Conservation (phyloP, 1,140 invertebrate species). For the Thalassaphorura encarpata region DNA sequence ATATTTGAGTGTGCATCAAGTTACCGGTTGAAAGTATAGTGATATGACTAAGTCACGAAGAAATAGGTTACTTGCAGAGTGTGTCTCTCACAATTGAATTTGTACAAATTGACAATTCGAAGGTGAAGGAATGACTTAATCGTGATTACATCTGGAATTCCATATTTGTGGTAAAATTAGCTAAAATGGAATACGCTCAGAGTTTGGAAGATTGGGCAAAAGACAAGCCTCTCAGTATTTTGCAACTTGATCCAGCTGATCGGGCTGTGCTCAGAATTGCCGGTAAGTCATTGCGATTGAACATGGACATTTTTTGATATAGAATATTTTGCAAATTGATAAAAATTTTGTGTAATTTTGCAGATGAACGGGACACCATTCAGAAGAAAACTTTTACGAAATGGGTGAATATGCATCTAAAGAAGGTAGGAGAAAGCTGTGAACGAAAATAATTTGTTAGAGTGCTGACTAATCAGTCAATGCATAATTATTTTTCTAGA, state of each 20-base stretch:
- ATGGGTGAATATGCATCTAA: constrained; percentile 99
- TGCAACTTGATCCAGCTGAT: constrained; percentile 88
- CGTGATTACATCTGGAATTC: no score
- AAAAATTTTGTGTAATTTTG: constrained; percentile 40
- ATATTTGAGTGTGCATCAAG: no score
- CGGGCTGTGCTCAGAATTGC: constrained; percentile 89
- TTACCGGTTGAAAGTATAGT: no score
- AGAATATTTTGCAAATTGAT: not conserved
- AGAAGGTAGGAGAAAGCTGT: constrained; percentile 70
- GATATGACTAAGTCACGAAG: no score
- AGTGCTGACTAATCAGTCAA: no score
- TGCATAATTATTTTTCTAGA: constrained; percentile 67
- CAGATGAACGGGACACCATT: constrained; percentile 98
- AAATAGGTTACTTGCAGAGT: no score
- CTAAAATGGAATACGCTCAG: constrained; percentile 64
- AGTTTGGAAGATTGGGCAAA: constrained; percentile 90
- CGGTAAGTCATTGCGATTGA: constrained; percentile 54
- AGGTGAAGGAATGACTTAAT: no score
- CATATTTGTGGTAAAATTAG: no score
- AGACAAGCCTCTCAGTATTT: constrained; percentile 84
- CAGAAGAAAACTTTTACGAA: constrained; percentile 99
- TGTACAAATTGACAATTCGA: no score
- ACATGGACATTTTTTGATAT: no score
- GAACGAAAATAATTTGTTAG: constrained; percentile 1
- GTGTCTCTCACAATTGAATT: no score